Base-by-base conservation (phyloP, 2,888 invertebrate genomes). In the Chydorus sphaericus region DNA sequence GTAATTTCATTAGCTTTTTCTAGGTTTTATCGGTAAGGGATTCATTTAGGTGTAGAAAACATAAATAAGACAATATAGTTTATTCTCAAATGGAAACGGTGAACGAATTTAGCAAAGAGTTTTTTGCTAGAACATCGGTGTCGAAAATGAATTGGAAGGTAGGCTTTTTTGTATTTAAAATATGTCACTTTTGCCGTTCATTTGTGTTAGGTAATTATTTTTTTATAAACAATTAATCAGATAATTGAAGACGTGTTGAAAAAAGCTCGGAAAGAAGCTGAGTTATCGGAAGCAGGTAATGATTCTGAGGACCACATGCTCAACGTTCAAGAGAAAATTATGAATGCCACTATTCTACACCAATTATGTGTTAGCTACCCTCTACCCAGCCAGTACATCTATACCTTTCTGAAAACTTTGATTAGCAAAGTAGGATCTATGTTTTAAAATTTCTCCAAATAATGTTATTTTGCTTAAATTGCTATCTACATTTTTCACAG, bases 341-440 rank as follows among this genome's bases (percentile, higher is more conserved):
- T 84, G 11, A 68, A 76, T 16, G 66, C 68, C 48, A 85, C 84
- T 11, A 69, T 82, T 10, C 69, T 75, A 39, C 75, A 72, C 61
- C 61, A 70, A 7, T 62, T 78, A 36, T 68, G 80, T 58, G 67
- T 73, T 63, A 71, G 74, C 59, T 79, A 76, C 68, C 84, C 86
- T 2, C 63, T 83, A 5, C 80, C 77, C 61, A 65, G 68, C 39
- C 71, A 74, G 36, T 86, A 83, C 66, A 76, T 77, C 60, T 75
- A 73, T 64, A 69, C 74, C 30, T 86, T 84, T 69, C 68, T 85
- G 11, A 85, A 83, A 66, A 71, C 71, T 60, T 61, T 84, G 2
- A 75, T 85, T 52, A 62, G 69, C n/a, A 65, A 70, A 63, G 69
- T 69, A 57, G 11, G 2, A 5, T 20, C 8, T 33, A 10, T 33